phyloP scores from a whole-genome alignment of 2,888 invertebrate species.

The Diarsia dahlii region DNA sequence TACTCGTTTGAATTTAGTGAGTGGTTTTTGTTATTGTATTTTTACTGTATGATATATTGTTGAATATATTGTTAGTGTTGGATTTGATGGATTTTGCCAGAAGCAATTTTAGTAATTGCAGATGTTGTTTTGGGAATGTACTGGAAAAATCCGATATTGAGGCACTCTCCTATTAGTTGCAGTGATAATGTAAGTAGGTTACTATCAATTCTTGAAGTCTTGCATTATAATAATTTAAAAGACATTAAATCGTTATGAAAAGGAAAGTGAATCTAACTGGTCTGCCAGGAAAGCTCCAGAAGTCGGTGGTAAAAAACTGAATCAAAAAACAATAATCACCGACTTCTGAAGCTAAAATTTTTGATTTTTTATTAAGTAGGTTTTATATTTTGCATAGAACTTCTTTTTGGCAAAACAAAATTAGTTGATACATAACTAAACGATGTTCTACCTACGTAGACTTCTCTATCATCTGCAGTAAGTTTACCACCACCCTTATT shows the following conservation, averaged over 20 bases:
- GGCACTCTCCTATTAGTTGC: neutral
- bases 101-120: neutral
- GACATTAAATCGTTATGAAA: neutral
- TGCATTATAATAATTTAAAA: neutral
- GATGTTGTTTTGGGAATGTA: neutral
- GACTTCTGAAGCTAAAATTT: no score
- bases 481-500: constrained; percentile 23
- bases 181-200: neutral
- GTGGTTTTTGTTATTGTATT: neutral
- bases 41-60: neutral
- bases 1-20: neutral
- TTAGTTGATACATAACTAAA: constrained; percentile 33
- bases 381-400: no score
- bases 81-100: neutral
- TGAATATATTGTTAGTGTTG: no score
- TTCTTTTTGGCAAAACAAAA: constrained; percentile 9
- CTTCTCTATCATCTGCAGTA: constrained; percentile 14
- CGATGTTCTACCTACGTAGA: constrained; percentile 1
- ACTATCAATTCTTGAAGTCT: neutral
- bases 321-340: no score
- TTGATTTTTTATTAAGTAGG: no score
- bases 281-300: no score
- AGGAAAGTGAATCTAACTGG: neutral
- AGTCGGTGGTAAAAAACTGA: no score
- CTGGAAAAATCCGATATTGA: neutral